Percentiles rank a stretch among this genome's conserved stretches.
Evolutionary conservation across 2,113 vertebrate species (phyloP).

Genomic region (Onychorhynchus coronatus): DNA sequence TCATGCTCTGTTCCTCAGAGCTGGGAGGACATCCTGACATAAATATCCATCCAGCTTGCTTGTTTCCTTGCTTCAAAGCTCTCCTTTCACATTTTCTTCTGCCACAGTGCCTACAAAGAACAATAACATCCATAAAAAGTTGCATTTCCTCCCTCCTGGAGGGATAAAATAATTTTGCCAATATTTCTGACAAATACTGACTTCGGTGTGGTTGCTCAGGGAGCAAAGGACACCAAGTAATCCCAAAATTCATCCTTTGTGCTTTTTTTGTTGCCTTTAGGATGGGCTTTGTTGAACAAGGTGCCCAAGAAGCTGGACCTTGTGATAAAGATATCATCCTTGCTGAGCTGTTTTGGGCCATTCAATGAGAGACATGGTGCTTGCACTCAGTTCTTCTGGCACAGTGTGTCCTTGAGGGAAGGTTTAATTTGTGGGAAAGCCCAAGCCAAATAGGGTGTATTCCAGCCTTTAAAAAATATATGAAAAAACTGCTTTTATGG

Average conservation of each 20-base stretch:
- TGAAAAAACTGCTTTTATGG: neutral
- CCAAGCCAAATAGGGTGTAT: neutral
- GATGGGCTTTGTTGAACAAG: neutral
- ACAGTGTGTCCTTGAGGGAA: neutral
- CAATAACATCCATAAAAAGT: slow-evolving; percentile 10
- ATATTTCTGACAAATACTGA: neutral
- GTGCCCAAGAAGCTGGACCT: neutral
- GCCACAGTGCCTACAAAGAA: neutral
- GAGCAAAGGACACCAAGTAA: neutral
- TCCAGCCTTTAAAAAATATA: neutral
- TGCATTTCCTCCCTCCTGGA: neutral
- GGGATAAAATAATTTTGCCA: neutral
- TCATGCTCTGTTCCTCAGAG: neutral
- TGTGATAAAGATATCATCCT: neutral
- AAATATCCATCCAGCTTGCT: neutral
- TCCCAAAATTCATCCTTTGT: neutral
- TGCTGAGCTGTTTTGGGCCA: neutral
- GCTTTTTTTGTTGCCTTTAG: neutral
- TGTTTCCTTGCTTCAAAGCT: slow-evolving; percentile 38
- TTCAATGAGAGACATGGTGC: fast-evolving
- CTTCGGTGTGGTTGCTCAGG: neutral
- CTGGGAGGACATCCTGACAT: neutral
- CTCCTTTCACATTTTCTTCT: neutral
- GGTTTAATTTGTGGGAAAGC: neutral
- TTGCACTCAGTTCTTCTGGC: neutral